Conservation (phyloP, 2,888 invertebrate genomes). For the Ashinkailepas kermadecensis region DNA sequence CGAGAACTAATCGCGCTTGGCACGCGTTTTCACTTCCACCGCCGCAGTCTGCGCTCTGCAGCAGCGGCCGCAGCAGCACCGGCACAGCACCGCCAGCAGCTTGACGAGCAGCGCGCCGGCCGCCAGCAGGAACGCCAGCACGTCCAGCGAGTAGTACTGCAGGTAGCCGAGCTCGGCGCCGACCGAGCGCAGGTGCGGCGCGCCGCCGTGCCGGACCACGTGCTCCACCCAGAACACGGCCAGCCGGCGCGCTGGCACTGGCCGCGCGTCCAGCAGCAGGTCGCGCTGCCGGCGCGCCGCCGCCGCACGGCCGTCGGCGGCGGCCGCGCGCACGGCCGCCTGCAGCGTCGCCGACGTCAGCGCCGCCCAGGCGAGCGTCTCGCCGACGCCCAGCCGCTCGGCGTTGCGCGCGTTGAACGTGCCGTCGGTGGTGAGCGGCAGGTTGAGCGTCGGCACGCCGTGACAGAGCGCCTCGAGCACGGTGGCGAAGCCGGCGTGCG, state of each 20-base stretch:
- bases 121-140: slow-evolving; percentile 37
- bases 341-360: too few species aligned
- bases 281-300: too few species aligned
- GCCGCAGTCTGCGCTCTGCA: too few species aligned
- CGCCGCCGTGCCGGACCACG: slow-evolving; percentile 40
- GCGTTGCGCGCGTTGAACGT: slow-evolving; percentile 49
- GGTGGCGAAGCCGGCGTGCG: slow-evolving; percentile 66
- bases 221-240: slow-evolving; percentile 41
- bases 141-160: slow-evolving; percentile 60
- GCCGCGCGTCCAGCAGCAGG: slow-evolving; percentile 34
- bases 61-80: too few species aligned
- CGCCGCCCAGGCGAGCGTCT: too few species aligned
- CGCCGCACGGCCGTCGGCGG: too few species aligned
- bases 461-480: slow-evolving; percentile 58
- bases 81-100: too few species aligned
- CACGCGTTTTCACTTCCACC: too few species aligned
- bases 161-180: slow-evolving; percentile 59
- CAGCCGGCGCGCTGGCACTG: slow-evolving; percentile 38
- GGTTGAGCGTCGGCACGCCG: slow-evolving; percentile 56
- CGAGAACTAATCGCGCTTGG: too few species aligned
- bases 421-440: slow-evolving; percentile 64
- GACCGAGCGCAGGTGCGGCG: slow-evolving; percentile 42
- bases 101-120: too few species aligned
- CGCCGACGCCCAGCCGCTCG: too few species aligned
- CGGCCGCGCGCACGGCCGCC: too few species aligned